Evolutionary conservation across 2,797 vertebrate genomes (phyloP).

Genomic region (Chrysocyon brachyurus): DNA sequence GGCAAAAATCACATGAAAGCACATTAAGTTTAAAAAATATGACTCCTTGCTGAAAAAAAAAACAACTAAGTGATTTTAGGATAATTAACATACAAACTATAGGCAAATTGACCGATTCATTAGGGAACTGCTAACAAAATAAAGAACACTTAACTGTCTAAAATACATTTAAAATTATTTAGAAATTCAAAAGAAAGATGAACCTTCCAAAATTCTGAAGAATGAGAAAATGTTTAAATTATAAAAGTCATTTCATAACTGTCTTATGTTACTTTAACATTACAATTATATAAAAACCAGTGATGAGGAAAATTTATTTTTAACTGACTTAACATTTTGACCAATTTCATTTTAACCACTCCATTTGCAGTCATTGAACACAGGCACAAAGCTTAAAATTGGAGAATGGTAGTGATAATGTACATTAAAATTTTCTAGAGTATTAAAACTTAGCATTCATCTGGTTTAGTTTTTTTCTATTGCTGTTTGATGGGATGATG

Average conservation of each 20-base stretch:
- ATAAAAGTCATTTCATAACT: neutral
- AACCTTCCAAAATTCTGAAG: neutral
- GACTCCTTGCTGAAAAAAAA: neutral
- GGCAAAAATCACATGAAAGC: neutral
- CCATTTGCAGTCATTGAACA: slow-evolving; percentile 58
- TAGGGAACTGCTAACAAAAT: neutral
- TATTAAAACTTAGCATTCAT: neutral
- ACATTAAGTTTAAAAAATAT: neutral
- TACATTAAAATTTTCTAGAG: neutral
- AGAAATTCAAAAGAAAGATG: neutral
- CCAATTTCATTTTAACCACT: slow-evolving; percentile 59
- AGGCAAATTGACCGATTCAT: neutral
- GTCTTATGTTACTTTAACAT: slow-evolving; percentile 36
- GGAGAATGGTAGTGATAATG: neutral
- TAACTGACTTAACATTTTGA: slow-evolving; percentile 51
- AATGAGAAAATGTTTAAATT: slow-evolving; percentile 36
- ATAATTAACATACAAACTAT: neutral
- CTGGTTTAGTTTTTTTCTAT: neutral
- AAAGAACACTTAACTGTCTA: neutral
- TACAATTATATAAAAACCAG: slow-evolving; percentile 59
- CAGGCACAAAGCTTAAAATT: slow-evolving; percentile 44
- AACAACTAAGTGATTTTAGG: neutral
- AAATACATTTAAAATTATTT: slow-evolving; percentile 37
- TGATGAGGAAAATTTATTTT: slow-evolving; percentile 67
- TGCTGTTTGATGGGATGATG: neutral